These are phyloP conservation scores for Plumapathes pennacea DNA, from an alignment of 92 coral and sea anemone species.

Conservation along the genomic window DNA sequence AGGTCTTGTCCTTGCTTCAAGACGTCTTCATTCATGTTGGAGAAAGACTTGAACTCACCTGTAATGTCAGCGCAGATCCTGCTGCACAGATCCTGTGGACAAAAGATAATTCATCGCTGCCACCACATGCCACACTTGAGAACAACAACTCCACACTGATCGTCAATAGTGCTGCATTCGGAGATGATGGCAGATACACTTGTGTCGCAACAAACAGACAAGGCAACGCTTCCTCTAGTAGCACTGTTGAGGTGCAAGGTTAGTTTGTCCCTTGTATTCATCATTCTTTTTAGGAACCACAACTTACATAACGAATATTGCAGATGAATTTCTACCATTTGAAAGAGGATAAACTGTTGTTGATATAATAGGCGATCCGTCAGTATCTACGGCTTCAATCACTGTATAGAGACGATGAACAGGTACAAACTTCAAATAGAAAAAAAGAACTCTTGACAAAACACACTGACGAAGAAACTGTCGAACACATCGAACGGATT, in stretches of 20 bases:
- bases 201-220: slow-evolving; percentile 41
- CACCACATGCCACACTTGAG: slow-evolving; percentile 15
- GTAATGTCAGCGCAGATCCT: slow-evolving; percentile 47
- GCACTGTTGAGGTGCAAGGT: slow-evolving; percentile 38
- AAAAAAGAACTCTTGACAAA: too few relatives aligned
- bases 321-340: too few relatives aligned
- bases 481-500: too few relatives aligned
- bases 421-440: too few relatives aligned
- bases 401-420: too few relatives aligned
- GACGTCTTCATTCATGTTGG: slow-evolving; percentile 11
- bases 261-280: too few relatives aligned
- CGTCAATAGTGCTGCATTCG: slow-evolving; percentile 6
- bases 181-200: slow-evolving; percentile 34
- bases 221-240: slow-evolving; percentile 5
- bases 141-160: slow-evolving; percentile 12
- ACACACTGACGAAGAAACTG: too few relatives aligned
- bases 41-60: slow-evolving; percentile 14
- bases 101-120: slow-evolving; percentile 6
- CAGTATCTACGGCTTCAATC: too few relatives aligned
- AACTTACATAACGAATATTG: too few relatives aligned
- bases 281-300: too few relatives aligned
- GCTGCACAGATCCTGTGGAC: slow-evolving; percentile 31
- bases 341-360: too few relatives aligned
- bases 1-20: background rate
- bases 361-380: too few relatives aligned